Evolutionary conservation across 1,140 invertebrate genomes (phyloP).

Genomic region (Papilio polyxenes): DNA sequence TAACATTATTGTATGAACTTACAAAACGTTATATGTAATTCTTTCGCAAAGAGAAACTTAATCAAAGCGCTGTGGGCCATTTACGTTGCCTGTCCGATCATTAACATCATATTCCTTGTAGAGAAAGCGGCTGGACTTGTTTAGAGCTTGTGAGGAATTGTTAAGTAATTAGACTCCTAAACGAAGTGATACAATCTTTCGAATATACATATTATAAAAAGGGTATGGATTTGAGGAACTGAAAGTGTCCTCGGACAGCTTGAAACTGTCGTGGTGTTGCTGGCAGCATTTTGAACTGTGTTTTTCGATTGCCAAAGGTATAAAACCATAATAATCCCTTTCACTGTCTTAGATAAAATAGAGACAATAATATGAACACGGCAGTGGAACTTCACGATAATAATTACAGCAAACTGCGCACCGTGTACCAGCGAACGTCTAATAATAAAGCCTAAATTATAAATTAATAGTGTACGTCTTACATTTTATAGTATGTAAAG

Average conservation of each 20-base stretch:
- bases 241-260: no score
- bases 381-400: no score
- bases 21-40: background rate
- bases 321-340: no score
- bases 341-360: no score
- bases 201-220: background rate
- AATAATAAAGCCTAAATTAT: slow-evolving; percentile 49
- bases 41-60: slow-evolving; percentile 14
- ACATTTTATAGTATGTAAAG: slow-evolving; percentile 80
- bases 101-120: slow-evolving; percentile 30
- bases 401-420: no score
- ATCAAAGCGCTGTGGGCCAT: slow-evolving; percentile 3
- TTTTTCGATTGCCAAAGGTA: no score
- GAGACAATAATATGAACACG: no score
- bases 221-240: slow-evolving; percentile 69
- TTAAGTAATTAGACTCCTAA: background rate
- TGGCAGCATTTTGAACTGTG: no score
- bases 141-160: slow-evolving; percentile 12
- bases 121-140: slow-evolving; percentile 26
- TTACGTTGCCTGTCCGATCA: slow-evolving; percentile 2
- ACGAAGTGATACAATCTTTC: background rate
- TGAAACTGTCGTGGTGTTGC: no score
- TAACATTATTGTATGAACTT: no score
- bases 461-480: slow-evolving; percentile 53
- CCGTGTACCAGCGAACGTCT: no score